phyloP scores from a whole-genome alignment of 2,797 vertebrate genomes.

The Gadopsis bispinosus region DNA sequence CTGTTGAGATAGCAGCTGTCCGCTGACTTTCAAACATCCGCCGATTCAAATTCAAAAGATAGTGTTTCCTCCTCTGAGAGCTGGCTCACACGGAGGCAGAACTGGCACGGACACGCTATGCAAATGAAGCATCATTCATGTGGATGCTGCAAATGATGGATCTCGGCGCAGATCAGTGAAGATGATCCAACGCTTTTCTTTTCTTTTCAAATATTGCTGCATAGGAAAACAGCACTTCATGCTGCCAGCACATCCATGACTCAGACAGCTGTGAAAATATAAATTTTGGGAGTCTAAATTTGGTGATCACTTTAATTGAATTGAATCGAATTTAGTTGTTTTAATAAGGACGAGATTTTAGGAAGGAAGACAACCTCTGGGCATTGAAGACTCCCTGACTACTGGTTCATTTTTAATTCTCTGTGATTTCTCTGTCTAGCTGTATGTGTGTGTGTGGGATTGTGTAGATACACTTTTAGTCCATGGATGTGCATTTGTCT shows the following conservation, averaged over 20 bases:
- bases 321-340: slow-evolving; percentile 9
- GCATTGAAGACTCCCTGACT: background rate
- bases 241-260: slow-evolving; percentile 1
- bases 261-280: background rate
- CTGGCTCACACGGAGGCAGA: slow-evolving; percentile 46
- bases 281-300: slow-evolving; percentile 10
- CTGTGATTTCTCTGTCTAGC: slow-evolving; percentile 28
- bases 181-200: slow-evolving; percentile 1
- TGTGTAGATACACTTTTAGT: slow-evolving; percentile 8
- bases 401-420: slow-evolving; percentile 38
- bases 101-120: slow-evolving; percentile 63
- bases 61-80: slow-evolving; percentile 64
- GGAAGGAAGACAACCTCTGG: background rate
- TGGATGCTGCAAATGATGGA: slow-evolving; percentile 52
- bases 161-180: slow-evolving; percentile 30
- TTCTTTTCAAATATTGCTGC: slow-evolving; percentile 1
- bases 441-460: slow-evolving; percentile 10
- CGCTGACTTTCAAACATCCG: slow-evolving; percentile 67
- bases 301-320: slow-evolving; percentile 22
- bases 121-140: slow-evolving; percentile 67
- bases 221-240: background rate
- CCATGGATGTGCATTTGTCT: slow-evolving; percentile 27
- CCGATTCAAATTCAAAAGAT: slow-evolving; percentile 75
- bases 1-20: slow-evolving; percentile 66
- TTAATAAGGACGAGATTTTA: slow-evolving; percentile 15